A percentile compares a stretch with the other conserved stretches of the same genome.
phyloP scores from a whole-genome alignment of 1,140 invertebrate genomes.

The Holotrichia oblita region DNA sequence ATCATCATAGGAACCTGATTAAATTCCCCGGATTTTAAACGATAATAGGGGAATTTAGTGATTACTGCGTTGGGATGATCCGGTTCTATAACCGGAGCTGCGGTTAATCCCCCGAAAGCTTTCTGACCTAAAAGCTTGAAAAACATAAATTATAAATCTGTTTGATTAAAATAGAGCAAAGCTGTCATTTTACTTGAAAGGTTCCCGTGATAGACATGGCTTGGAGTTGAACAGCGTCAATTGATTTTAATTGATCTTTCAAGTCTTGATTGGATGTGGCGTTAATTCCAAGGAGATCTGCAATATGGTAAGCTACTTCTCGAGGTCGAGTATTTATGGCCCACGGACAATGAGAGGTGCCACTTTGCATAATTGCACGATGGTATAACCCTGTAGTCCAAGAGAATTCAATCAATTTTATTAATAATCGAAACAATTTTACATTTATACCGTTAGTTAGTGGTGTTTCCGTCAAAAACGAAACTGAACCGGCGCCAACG shows the following conservation, averaged over 20 bases:
- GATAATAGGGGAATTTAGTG: not conserved
- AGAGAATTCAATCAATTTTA: not conserved
- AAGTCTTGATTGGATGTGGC: not conserved
- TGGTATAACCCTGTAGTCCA: not conserved
- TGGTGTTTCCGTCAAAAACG: not conserved
- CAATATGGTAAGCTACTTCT: not conserved
- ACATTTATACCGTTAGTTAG: not conserved
- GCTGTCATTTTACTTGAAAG: not conserved
- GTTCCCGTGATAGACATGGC: not conserved
- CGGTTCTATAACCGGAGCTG: not conserved
- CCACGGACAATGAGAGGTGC: not conserved
- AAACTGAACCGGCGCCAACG: not conserved
- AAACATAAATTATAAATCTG: not conserved
- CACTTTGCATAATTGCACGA: not conserved
- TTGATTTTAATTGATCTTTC: not conserved
- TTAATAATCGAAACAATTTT: not conserved
- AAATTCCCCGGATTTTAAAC: not conserved
- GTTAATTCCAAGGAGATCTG: not conserved
- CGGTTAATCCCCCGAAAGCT: not conserved
- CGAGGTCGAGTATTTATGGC: not conserved
- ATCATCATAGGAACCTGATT: not conserved
- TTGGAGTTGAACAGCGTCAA: not conserved
- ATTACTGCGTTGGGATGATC: not conserved
- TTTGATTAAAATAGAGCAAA: not conserved
- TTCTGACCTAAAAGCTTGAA: not conserved